Conservation (phyloP, 2,888 invertebrate species). For the Agrilus mali region DNA sequence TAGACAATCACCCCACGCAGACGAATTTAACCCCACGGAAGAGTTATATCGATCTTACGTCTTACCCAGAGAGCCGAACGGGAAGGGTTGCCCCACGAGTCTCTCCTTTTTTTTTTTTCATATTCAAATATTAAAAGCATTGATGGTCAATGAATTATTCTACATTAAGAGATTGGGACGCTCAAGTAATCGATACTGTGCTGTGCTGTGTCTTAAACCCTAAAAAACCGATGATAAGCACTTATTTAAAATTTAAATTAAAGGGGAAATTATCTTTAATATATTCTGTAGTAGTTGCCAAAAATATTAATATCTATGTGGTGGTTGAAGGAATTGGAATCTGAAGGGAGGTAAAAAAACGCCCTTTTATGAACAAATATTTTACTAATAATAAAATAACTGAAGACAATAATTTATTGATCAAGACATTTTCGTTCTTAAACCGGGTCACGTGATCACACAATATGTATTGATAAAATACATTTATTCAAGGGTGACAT, state of each 20-base stretch:
- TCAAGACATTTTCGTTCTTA: not conserved
- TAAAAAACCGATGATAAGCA: no score
- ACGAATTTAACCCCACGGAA: conserved; percentile 35
- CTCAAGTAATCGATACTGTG: conserved; percentile 8
- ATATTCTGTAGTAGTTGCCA: no score
- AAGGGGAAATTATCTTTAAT: no score
- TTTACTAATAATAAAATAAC: conserved; percentile 35
- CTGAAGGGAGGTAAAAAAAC: conserved; percentile 11
- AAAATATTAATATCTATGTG: no score
- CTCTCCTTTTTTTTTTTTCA: conserved; percentile 20
- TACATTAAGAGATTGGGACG: conserved; percentile 1
- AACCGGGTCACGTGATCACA: conserved; percentile 23
- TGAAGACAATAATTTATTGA: conserved; percentile 6
- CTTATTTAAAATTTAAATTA: not conserved
- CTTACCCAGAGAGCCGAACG: conserved; percentile 30
- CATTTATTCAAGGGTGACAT: no score
- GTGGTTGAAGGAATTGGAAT: not conserved
- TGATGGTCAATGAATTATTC: conserved; percentile 13
- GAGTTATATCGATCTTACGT: conserved; percentile 39
- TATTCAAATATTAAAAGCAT: conserved; percentile 17
- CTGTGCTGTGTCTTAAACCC: not conserved
- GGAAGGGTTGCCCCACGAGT: conserved; percentile 31
- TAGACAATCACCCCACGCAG: conserved; percentile 23
- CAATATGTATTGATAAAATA: not conserved
- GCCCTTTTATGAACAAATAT: conserved; percentile 29